phyloP scores from a whole-genome alignment of 2,797 vertebrate species.

The Gobionotothen gibberifrons region DNA sequence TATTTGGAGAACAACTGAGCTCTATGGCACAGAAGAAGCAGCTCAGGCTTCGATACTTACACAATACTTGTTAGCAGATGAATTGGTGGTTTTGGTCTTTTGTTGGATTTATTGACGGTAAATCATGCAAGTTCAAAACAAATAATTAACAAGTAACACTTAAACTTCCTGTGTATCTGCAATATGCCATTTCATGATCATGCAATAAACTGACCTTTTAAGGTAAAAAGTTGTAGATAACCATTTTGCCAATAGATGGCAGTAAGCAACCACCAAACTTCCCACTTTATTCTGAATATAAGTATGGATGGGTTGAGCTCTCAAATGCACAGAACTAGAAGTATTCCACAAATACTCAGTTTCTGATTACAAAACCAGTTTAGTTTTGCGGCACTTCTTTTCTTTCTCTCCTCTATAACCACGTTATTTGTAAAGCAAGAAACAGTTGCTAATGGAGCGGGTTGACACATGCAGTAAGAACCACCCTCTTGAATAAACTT shows the following conservation, averaged over 20 bases:
- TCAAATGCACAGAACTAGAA: constrained; percentile 5
- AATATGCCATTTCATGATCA: neutral
- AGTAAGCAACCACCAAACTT: constrained; percentile 43
- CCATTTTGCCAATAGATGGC: constrained; percentile 63
- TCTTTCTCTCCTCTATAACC: neutral
- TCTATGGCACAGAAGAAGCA: neutral
- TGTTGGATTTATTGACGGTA: neutral
- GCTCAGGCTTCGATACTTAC: neutral
- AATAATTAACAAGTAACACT: neutral
- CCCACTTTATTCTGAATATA: neutral
- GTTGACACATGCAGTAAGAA: constrained; percentile 23
- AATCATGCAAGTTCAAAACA: neutral
- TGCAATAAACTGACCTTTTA: constrained; percentile 20
- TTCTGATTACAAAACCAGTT: neutral
- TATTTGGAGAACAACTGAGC: neutral
- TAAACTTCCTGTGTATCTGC: neutral
- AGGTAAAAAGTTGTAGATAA: constrained; percentile 13
- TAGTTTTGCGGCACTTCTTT: neutral
- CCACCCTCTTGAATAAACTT: constrained; percentile 29
- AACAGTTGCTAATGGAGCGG: constrained; percentile 33
- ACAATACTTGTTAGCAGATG: neutral
- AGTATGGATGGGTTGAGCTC: neutral
- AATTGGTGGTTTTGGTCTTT: neutral
- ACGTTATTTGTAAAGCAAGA: neutral
- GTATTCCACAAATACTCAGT: neutral